A percentile compares a stretch with the other conserved stretches of the same genome.
These are phyloP conservation scores for Rhynchopsitta pachyrhyncha DNA, from an alignment of 2,113 vertebrate species.

Conservation along the genomic window DNA sequence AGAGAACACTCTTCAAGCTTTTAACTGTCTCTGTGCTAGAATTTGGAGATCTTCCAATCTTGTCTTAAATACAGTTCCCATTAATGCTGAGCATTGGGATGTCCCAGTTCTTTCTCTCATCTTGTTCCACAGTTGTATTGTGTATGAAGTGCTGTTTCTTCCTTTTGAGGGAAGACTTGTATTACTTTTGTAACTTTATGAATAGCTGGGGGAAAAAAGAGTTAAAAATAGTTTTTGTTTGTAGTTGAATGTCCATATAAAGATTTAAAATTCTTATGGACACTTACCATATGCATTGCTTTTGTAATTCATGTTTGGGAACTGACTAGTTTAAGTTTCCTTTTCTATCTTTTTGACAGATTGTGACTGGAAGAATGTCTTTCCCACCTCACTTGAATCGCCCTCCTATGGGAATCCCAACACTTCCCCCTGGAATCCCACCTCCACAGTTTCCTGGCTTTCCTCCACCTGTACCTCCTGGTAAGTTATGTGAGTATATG, in stretches of 20 bases:
- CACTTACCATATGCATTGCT: not conserved
- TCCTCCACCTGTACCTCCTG: slow-evolving; percentile 88
- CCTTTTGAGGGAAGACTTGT: not conserved
- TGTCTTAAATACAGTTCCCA: accelerated
- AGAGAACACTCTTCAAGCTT: not conserved
- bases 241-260: not conserved
- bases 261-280: not conserved
- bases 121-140: not conserved
- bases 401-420: slow-evolving; percentile 87
- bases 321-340: not conserved
- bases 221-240: not conserved
- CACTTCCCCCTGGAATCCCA: slow-evolving; percentile 93
- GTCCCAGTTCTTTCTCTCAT: not conserved
- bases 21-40: not conserved
- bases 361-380: slow-evolving; percentile 86
- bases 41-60: not conserved
- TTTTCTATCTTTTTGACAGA: slow-evolving; percentile 72
- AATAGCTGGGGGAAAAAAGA: not conserved
- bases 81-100: not conserved
- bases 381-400: slow-evolving; percentile 97
- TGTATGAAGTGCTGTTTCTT: not conserved
- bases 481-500: slow-evolving; percentile 65
- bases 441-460: slow-evolving; percentile 95
- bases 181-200: not conserved
- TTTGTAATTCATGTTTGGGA: not conserved